A percentile compares a stretch with the other conserved stretches of the same genome.
Evolutionary conservation across 2,797 vertebrate genomes (phyloP).

Genomic region (Eleutherodactylus coqui): DNA sequence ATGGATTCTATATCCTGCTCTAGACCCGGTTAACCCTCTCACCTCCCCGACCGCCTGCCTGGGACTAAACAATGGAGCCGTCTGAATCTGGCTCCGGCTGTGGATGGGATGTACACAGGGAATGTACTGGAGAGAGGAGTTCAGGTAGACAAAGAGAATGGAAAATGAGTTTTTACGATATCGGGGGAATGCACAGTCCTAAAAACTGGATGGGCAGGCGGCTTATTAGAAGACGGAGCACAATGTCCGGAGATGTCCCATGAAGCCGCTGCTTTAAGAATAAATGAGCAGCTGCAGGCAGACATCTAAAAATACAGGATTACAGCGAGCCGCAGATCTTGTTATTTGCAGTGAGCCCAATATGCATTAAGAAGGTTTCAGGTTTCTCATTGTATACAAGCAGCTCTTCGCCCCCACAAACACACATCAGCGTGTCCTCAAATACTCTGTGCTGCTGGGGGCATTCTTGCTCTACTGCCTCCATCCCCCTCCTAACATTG

Average conservation of each 20-base stretch:
- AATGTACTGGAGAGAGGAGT: not conserved
- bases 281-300: conserved; percentile 18
- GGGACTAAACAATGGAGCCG: conserved; percentile 1
- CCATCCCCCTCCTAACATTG: no score
- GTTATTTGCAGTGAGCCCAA: no score
- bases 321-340: not conserved
- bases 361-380: no score
- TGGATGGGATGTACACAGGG: not conserved
- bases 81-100: conserved; percentile 8
- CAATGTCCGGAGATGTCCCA: not conserved
- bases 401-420: no score
- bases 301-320: conserved; percentile 11
- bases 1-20: conserved; percentile 28
- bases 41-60: not conserved
- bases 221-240: not conserved
- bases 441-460: not conserved
- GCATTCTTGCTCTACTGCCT: not conserved
- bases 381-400: no score
- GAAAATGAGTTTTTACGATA: not conserved
- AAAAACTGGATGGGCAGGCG: not conserved
- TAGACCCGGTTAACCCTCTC: conserved; percentile 40
- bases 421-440: not conserved
- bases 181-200: not conserved
- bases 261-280: not conserved
- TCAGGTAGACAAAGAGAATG: not conserved